Percentiles rank a stretch among this genome's conserved stretches.
Conservation (phyloP, 2,797 vertebrate species). For the Meda fulgida region DNA sequence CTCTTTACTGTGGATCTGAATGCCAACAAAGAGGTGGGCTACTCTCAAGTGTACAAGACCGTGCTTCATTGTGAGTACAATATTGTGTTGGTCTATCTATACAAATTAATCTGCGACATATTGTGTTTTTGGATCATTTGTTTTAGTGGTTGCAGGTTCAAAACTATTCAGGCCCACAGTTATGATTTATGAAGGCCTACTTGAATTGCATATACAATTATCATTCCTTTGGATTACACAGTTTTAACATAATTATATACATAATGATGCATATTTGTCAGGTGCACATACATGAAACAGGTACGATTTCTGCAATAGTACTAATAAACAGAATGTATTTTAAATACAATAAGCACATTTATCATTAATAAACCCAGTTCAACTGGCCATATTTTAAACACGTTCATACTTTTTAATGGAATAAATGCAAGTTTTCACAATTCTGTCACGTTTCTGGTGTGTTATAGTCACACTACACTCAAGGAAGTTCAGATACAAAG, state of each 20-base stretch:
- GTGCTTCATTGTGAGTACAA: constrained; percentile 83
- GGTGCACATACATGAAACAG: not conserved
- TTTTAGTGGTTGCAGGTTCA: not conserved
- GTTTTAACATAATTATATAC: not conserved
- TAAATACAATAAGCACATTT: not conserved
- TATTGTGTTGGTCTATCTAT: not conserved
- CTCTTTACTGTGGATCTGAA: constrained; percentile 79
- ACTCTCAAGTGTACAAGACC: constrained; percentile 74
- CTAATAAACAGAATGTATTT: not conserved
- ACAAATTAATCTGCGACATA: not conserved
- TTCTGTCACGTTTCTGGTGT: too few species aligned
- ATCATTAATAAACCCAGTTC: not conserved
- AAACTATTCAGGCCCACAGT: too few species aligned
- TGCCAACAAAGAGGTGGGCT: constrained; percentile 70
- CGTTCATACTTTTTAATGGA: not conserved
- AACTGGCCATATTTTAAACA: not conserved
- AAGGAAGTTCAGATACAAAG: too few species aligned
- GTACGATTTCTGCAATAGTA: not conserved
- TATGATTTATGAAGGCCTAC: too few species aligned
- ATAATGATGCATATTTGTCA: not conserved
- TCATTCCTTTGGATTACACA: not conserved
- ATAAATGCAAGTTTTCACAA: not conserved
- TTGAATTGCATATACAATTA: not conserved
- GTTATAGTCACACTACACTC: too few species aligned
- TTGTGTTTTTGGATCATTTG: too few species aligned